phyloP scores from a whole-genome alignment of 2,797 vertebrate species.

The Tapirus indicus region DNA sequence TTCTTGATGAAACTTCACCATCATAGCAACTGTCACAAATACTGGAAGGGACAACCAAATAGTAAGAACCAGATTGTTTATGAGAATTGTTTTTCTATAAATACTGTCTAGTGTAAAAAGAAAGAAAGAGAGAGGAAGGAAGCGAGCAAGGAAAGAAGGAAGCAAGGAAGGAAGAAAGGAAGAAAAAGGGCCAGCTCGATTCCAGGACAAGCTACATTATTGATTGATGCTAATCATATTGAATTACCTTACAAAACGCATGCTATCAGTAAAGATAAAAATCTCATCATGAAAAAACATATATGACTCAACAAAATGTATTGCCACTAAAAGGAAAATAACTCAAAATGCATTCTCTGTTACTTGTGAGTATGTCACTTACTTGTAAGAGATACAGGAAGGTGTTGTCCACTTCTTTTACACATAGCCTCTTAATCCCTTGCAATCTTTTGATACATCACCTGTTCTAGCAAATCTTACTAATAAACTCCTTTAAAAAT shows the following conservation, averaged over 20 bases:
- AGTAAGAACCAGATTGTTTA: background rate
- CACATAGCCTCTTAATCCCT: background rate
- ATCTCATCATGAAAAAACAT: background rate
- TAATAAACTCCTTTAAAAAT: background rate
- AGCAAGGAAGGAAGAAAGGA: rapidly evolving
- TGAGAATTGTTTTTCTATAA: background rate
- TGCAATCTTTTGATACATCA: background rate
- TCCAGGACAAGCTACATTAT: background rate
- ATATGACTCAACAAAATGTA: background rate
- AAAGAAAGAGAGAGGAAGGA: background rate
- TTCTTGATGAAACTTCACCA: background rate
- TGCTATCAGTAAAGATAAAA: background rate
- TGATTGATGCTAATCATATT: background rate
- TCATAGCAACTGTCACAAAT: background rate
- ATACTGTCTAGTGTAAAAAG: background rate
- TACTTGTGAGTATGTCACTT: background rate
- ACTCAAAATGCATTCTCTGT: background rate
- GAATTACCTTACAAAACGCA: background rate
- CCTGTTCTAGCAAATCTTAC: background rate
- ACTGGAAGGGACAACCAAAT: background rate
- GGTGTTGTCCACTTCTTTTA: background rate
- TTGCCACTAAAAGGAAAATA: background rate
- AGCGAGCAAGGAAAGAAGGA: background rate
- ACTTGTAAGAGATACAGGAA: background rate
- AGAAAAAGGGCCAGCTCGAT: background rate